Evolutionary conservation across 1,140 invertebrate species (phyloP), one percentile per base, ranked within the genome.

Genomic region (Uloborus diversus): DNA sequence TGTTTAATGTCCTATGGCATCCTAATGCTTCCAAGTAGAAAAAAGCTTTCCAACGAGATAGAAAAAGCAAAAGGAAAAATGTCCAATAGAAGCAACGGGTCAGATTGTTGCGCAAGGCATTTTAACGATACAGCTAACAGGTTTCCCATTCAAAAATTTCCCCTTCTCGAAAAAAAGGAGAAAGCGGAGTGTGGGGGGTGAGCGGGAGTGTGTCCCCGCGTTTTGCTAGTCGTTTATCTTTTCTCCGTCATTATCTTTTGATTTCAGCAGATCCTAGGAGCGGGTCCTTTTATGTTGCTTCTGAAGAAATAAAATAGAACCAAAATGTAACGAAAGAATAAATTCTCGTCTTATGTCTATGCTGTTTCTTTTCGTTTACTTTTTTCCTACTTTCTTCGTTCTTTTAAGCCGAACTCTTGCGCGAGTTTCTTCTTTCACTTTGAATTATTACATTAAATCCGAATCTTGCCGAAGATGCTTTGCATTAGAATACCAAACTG

Each of bases 171-270:
- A n/a, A n/a, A n/a, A n/a, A 20, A 9, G 20, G 17, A 57, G 57
- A 57, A 57, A 25, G 56, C 32, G 51, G 4, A 0, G 17, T 14
- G 9, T 47, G 32, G 49, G 5, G 35, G n/a, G n/a, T n/a, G n/a
- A n/a, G 30, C 37, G 47, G 27, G 42, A 13, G 9, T n/a, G 23
- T 32, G 33, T 11, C 23, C n/a, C n/a, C 51, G 32, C 28, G 23
- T 73, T 56, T 73, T 56, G 51, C 32, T n/a, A 17, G 69, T 73
- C 69, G 69, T 73, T 73, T 73, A 73, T 73, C 69, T 73, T 61
- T 73, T 73, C 69, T 73, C 59, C 33, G 69, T 73, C 69, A 73
- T 73, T 73, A 73, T 73, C 69, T 73, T 70, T 73, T 73, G 69
- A 73, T 73, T 73, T 73, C 69, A 61, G 56, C 56, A 49, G 25